phyloP scores from a whole-genome alignment of 2,888 invertebrate species.

The Meganola albula region DNA sequence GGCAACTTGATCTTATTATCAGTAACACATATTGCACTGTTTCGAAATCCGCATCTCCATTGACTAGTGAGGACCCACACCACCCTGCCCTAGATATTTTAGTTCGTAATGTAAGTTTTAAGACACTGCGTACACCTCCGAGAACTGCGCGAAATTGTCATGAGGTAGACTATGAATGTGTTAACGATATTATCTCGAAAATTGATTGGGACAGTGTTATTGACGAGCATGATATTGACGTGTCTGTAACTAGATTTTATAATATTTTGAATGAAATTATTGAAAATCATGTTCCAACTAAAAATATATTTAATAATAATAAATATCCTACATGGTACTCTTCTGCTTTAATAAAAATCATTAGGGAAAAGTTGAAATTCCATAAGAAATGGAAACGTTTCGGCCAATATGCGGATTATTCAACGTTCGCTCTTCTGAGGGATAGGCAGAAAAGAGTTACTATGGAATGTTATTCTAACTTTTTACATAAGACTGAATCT shows the following conservation, averaged over 20 bases:
- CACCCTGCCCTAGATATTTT: too few relatives aligned
- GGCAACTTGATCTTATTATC: constrained; percentile 4
- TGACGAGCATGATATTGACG: not conserved
- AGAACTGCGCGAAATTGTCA: too few relatives aligned
- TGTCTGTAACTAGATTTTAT: not conserved
- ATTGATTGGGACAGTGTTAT: constrained; percentile 2
- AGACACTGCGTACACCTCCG: too few relatives aligned
- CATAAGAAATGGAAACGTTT: constrained; percentile 5
- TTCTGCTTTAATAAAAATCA: constrained; percentile 4
- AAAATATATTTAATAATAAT: constrained; percentile 1
- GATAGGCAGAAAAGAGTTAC: too few relatives aligned
- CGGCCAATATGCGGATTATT: constrained; percentile 2
- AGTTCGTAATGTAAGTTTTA: too few relatives aligned
- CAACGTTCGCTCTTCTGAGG: constrained; percentile 1
- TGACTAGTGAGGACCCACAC: too few relatives aligned
- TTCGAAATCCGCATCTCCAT: too few relatives aligned
- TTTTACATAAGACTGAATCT: too few relatives aligned
- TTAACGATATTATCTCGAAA: not conserved
- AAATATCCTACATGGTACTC: constrained; percentile 6
- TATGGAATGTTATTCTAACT: too few relatives aligned
- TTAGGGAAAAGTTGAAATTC: constrained; percentile 3
- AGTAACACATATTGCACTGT: not conserved
- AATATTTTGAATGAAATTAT: too few relatives aligned
- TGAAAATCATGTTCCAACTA: not conserved
- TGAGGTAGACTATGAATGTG: not conserved